Evolutionary conservation across 1,140 invertebrate species (phyloP).

Genomic region (Holcopasites calliopsidis): DNA sequence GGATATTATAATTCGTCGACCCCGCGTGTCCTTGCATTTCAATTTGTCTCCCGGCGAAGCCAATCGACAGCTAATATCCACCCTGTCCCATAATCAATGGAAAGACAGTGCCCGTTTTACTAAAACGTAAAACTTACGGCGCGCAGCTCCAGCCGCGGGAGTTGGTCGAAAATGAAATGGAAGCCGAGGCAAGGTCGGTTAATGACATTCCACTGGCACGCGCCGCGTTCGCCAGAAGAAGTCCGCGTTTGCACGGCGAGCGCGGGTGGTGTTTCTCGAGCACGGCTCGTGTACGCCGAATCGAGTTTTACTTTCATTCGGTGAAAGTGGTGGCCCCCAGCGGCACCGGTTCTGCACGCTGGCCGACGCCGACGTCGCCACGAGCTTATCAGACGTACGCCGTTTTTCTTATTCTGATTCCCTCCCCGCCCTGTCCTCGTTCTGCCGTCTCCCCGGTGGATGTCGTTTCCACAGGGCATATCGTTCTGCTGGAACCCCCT

Average conservation of each 20-base stretch:
- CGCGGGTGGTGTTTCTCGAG: neutral
- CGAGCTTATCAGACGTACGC: constrained; percentile 49
- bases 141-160: neutral
- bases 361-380: neutral
- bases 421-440: constrained; percentile 1
- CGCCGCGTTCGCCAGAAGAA: constrained; percentile 9
- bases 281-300: constrained; percentile 33
- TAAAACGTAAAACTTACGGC: constrained; percentile 54
- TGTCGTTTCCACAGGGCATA: constrained; percentile 23
- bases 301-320: constrained; percentile 67
- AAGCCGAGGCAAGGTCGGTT: constrained; percentile 50
- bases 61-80: no score
- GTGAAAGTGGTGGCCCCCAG: constrained; percentile 58
- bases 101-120: no score
- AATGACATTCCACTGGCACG: constrained; percentile 49
- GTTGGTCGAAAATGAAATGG: constrained; percentile 43
- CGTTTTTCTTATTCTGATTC: constrained; percentile 52
- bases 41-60: no score
- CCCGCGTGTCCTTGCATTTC: no score
- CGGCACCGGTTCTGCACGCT: constrained; percentile 13
- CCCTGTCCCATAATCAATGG: no score
- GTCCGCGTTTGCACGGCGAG: constrained; percentile 8
- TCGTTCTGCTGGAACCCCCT: constrained; percentile 25
- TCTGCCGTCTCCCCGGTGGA: neutral
- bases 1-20: no score